A percentile compares a stretch with the other conserved stretches of the same genome.
Evolutionary conservation across 2,888 invertebrate genomes (phyloP).

Genomic region (Merodon equestris): DNA sequence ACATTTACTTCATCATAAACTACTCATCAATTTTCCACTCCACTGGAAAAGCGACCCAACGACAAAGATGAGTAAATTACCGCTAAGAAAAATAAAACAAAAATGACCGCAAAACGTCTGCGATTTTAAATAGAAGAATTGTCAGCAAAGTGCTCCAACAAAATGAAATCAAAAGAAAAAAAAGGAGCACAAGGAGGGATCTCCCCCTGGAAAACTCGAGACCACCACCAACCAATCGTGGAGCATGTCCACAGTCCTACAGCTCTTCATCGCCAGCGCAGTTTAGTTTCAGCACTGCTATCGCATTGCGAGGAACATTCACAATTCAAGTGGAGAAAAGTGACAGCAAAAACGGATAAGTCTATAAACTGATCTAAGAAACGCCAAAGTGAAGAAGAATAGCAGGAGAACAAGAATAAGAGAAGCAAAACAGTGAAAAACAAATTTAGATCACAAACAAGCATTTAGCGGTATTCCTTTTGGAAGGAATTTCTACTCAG

Average conservation of each 20-base stretch:
- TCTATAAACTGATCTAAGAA: neutral
- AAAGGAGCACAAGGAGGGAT: conserved; percentile 11
- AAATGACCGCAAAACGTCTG: conserved; percentile 3
- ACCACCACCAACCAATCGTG: conserved; percentile 6
- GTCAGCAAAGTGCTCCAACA: neutral
- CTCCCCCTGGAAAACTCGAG: conserved; percentile 49
- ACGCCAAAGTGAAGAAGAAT: conserved; percentile 25
- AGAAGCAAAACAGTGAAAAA: conserved; percentile 25
- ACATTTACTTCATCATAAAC: conserved; percentile 33
- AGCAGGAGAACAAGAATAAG: conserved; percentile 4
- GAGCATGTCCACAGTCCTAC: conserved; percentile 7
- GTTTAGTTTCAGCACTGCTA: conserved; percentile 64
- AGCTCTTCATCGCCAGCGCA: conserved; percentile 30
- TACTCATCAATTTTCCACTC: conserved; percentile 64
- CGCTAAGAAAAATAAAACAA: conserved; percentile 32
- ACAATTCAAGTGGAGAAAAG: conserved; percentile 51
- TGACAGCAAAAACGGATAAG: conserved; percentile 30
- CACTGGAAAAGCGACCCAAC: conserved; percentile 48
- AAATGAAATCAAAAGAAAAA: conserved; percentile 19
- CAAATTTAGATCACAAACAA: conserved; percentile 26
- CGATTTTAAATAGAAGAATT: conserved; percentile 28
- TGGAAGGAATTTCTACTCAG: conserved; percentile 45
- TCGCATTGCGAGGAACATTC: conserved; percentile 55
- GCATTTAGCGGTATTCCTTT: conserved; percentile 1
- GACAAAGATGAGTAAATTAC: conserved; percentile 63